Evolutionary conservation across 2,797 vertebrate species (phyloP), one percentile per base, ranked within the genome.

Genomic region (Margarornis squamiger): DNA sequence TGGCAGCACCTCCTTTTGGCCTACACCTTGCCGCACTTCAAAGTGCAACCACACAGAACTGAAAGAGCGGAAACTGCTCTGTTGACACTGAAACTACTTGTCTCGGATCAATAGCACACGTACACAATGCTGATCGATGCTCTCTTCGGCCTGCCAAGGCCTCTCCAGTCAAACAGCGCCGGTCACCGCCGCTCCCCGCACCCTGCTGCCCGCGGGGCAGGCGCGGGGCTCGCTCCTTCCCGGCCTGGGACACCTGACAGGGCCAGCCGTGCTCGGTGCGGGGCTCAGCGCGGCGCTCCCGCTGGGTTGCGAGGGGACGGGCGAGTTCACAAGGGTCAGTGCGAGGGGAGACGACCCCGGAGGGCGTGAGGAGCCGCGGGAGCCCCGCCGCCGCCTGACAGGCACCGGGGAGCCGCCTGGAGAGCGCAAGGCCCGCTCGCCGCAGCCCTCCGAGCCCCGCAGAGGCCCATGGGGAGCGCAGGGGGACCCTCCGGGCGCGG

Each of bases 61-160:
- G 34, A 51, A 88, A 83, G 32, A 80, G 29, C 2, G 2, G 24
- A 70, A 49, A 92, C 36, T 54, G 67, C 63, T 82, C 84, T 93
- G 81, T 75, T 90, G 87, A 94, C 81, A 90, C 49, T 38, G 54
- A 95, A 89, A 95, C 84, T 88, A 94, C 95, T 95, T 63, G 95
- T 91, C 87, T 92, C 78, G 73, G 85, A 96, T 95, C 95, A 62
- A 96, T 93, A 96, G 32, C 92, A 93, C 94, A 91, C 32, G 61
- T 62, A 88, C 96, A 96, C 82, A 91, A 93, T 72, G 38, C 61
- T 78, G 91, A 96, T 92, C 95, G 79, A 95, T 78, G 93, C n/a
- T 91, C 80, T 91, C 91, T 93, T 81, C 92, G 51, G 82, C 66
- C 79, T 86, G 91, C 82, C 95, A 88, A 88, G 87, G 91, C 92